Conservation (phyloP, 2,888 invertebrate genomes). For the Sminthurinus aureus region DNA sequence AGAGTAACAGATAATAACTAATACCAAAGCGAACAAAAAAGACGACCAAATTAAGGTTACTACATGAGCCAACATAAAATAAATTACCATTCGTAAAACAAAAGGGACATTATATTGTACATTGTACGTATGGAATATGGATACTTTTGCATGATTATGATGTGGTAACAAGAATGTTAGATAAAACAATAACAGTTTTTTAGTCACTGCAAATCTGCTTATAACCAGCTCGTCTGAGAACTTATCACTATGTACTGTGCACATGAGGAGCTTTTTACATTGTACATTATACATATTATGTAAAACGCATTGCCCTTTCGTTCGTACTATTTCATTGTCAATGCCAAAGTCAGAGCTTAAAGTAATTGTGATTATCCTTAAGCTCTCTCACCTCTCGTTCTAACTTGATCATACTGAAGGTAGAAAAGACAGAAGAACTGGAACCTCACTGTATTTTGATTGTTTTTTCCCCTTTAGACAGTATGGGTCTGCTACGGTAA, state of each 20-base stretch:
- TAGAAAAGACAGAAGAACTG: background rate
- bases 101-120: background rate
- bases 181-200: background rate
- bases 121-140: no score
- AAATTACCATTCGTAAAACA: background rate
- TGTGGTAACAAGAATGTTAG: background rate
- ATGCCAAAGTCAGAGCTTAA: background rate
- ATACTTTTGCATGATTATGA: no score
- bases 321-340: background rate
- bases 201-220: background rate
- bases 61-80: background rate
- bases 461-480: background rate
- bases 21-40: background rate
- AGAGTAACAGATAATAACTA: background rate
- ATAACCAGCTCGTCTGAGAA: no score
- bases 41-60: background rate
- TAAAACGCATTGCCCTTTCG: background rate
- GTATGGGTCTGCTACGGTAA: background rate
- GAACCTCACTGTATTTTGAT: background rate
- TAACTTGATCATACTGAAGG: background rate
- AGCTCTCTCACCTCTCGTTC: background rate
- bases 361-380: conserved; percentile 5
- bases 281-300: background rate
- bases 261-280: background rate
- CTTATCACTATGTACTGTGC: no score